Conservation (phyloP, 2,797 vertebrate genomes). For the Lepus townsendii region DNA sequence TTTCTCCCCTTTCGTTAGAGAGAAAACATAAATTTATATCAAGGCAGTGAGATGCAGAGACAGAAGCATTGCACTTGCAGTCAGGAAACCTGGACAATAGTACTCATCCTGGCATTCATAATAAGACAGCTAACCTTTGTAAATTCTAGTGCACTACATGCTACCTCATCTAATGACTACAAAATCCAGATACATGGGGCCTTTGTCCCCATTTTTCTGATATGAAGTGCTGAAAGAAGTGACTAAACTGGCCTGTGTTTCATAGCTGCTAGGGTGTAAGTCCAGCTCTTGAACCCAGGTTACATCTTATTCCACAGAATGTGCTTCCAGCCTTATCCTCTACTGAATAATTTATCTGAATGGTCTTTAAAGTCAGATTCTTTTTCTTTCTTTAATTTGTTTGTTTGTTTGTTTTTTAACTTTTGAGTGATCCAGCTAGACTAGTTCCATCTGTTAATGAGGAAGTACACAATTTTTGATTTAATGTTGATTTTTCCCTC, state of each 20-base stretch:
- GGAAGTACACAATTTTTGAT: conserved; percentile 8
- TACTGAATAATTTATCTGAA: neutral
- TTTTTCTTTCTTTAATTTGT: neutral
- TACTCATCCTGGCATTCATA: neutral
- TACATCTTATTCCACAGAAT: neutral
- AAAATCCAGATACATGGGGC: neutral
- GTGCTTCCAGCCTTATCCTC: neutral
- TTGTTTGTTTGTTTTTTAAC: neutral
- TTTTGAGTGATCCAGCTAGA: neutral
- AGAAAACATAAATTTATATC: conserved; percentile 23
- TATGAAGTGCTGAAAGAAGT: neutral
- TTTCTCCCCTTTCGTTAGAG: conserved; percentile 56
- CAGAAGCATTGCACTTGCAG: conserved; percentile 29
- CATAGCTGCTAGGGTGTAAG: neutral
- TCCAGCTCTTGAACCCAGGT: neutral
- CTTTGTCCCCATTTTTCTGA: neutral
- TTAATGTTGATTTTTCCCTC: conserved; percentile 3
- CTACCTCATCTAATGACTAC: neutral
- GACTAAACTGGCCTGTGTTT: neutral
- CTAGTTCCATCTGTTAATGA: conserved; percentile 58
- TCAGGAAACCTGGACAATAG: neutral
- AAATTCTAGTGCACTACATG: neutral
- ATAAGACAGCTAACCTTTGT: neutral
- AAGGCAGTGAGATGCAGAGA: neutral
- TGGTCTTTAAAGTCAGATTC: conserved; percentile 40